phyloP scores from a whole-genome alignment of 2,113 vertebrate species.

The Hepsetus odoe region DNA sequence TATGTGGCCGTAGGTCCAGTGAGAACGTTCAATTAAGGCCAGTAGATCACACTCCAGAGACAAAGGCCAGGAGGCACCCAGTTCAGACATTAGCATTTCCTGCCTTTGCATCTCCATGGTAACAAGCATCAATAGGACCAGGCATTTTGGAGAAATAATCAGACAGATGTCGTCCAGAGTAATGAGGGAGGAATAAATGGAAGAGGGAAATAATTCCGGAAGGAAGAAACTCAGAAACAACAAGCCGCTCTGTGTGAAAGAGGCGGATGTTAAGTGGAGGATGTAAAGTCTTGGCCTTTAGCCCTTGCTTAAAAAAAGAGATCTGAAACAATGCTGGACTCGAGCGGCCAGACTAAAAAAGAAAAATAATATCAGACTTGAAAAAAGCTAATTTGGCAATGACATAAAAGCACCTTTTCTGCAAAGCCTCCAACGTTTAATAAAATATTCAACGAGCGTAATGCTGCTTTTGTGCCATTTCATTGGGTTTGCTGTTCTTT shows the following conservation, averaged over 20 bases:
- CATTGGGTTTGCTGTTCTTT: slow-evolving; percentile 10
- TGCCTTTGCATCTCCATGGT: slow-evolving; percentile 6
- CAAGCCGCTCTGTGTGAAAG: not conserved
- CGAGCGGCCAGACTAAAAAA: not conserved
- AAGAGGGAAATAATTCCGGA: not conserved
- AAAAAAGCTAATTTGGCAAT: slow-evolving; percentile 34
- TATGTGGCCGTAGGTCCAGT: not conserved
- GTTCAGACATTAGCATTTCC: not conserved
- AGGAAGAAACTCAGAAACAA: not conserved
- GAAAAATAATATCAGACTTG: not conserved
- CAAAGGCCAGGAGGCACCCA: slow-evolving; percentile 6
- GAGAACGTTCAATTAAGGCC: not conserved
- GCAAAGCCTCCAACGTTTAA: slow-evolving; percentile 3
- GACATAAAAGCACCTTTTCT: slow-evolving; percentile 35
- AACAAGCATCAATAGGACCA: not conserved
- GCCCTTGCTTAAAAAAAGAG: not conserved
- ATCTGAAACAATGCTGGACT: not conserved
- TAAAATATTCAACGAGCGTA: slow-evolving; percentile 50
- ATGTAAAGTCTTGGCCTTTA: not conserved
- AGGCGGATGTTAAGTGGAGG: not conserved
- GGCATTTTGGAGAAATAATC: not conserved
- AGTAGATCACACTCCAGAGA: not conserved
- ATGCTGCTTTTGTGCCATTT: slow-evolving; percentile 43
- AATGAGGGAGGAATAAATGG: not conserved
- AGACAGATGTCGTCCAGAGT: not conserved